phyloP scores from a whole-genome alignment of 2,888 invertebrate species.

The Perdita meconis region DNA sequence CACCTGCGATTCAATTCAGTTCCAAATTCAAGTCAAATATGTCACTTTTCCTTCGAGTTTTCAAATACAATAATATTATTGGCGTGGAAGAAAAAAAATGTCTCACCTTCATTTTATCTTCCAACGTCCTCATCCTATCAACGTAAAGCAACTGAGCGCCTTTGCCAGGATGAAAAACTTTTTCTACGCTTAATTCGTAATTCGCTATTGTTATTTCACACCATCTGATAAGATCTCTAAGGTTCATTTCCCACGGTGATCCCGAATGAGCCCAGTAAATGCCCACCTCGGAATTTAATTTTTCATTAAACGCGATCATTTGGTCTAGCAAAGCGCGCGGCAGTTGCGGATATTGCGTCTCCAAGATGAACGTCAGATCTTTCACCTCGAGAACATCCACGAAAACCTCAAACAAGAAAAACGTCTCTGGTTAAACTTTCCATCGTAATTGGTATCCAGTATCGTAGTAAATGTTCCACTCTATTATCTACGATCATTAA shows the following conservation, averaged over 20 bases:
- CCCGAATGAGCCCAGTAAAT: constrained; percentile 91
- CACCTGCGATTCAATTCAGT: constrained; percentile 72
- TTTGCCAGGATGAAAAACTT: constrained; percentile 85
- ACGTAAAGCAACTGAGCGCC: constrained; percentile 93
- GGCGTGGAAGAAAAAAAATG: no score
- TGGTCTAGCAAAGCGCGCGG: constrained; percentile 87
- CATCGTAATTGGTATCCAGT: no score
- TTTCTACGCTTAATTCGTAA: constrained; percentile 9
- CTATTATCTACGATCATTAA: no score
- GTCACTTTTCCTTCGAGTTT: no score
- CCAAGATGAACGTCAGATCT: constrained; percentile 86
- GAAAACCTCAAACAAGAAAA: constrained; percentile 85
- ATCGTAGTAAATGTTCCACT: no score
- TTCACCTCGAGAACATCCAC: constrained; percentile 85
- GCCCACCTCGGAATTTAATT: constrained; percentile 88
- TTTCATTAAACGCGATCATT: constrained; percentile 92
- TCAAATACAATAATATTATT: no score
- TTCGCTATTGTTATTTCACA: constrained; percentile 89
- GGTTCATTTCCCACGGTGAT: constrained; percentile 98
- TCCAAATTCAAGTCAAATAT: constrained; percentile 21
- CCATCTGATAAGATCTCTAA: constrained; percentile 97
- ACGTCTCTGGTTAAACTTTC: no score
- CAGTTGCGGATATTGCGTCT: constrained; percentile 88
- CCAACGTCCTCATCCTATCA: constrained; percentile 92
- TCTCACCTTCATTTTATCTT: constrained; percentile 90